Base-by-base conservation (phyloP, 2,797 vertebrate genomes). In the Rhynchonycteris naso region DNA sequence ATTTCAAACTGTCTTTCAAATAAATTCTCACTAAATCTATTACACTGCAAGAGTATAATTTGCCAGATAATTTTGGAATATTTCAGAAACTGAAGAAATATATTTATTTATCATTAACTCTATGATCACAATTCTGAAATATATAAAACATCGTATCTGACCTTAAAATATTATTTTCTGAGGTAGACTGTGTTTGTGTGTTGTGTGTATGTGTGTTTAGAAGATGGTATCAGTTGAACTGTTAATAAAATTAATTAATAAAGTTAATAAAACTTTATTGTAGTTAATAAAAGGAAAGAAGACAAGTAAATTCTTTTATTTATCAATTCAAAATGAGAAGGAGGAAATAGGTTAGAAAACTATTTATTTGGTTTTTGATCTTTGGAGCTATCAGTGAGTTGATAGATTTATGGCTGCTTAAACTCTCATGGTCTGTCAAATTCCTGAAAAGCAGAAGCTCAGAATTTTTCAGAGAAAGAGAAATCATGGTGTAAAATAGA, bases 1-100 rank as follows among this genome's bases (percentile, higher is more conserved):
- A 66, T 75, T 56, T 59, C 33, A 90, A 92, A 90, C 15, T 78
- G 30, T 30, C 72, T 87, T 89, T 81, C 5, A 83, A 94, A 72
- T 72, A 26, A 76, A 76, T 90, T 94, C 33, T 19, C 35, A 68
- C 7, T 61, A 56, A 93, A 30, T 87, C 80, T 58, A 38, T 71
- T 74, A 78, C 90, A 69, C 15, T 58, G 1, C 8, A 50, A 80
- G 35, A 33, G 7, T 78, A 10, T 24, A 50, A 61, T 87, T 82
- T 85, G 43, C 47, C 66, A 68, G 4, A 66, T 66, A 68, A 12
- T 74, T 85, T 83, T 84, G 74, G 65, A 85, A 90, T 89, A 72
- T 16, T 75, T 76, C n/a, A 72, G 38, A 88, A 91, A 90, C 52
- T 71, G 33, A 90, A 75, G 59, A 81, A 21, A 75, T 90, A 59